A percentile compares a stretch with the other conserved stretches of the same genome.
Conservation (phyloP, 2,113 vertebrate species). For the Rhipidura dahli region DNA sequence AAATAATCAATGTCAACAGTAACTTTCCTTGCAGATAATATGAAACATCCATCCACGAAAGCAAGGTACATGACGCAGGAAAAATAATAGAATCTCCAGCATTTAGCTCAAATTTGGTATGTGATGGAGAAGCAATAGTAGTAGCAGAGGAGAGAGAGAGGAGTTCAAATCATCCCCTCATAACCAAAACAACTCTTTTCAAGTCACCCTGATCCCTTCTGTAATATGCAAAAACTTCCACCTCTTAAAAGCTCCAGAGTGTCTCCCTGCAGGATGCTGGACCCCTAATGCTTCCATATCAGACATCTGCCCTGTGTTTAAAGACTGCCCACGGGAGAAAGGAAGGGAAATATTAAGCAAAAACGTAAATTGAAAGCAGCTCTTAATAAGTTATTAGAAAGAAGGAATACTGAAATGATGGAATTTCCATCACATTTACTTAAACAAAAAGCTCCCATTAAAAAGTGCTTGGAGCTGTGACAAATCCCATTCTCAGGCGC, state of each 20-base stretch:
- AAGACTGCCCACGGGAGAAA: neutral
- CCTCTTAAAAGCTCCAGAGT: neutral
- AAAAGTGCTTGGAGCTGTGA: neutral
- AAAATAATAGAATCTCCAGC: neutral
- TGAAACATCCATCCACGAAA: neutral
- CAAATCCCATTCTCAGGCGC: neutral
- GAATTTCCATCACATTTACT: conserved; percentile 5
- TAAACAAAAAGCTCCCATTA: conserved; percentile 26
- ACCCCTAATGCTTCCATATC: neutral
- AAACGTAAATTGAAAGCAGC: neutral
- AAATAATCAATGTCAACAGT: neutral
- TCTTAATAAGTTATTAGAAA: neutral
- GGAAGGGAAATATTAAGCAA: neutral
- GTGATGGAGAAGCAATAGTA: neutral
- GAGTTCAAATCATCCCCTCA: neutral
- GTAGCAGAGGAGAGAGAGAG: neutral
- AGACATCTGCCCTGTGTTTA: neutral
- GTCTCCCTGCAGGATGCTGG: neutral
- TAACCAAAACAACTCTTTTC: neutral
- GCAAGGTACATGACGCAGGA: neutral
- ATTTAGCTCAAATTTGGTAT: neutral
- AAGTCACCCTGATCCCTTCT: neutral
- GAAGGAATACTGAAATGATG: neutral
- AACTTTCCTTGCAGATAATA: neutral
- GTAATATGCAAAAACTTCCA: neutral